Evolutionary conservation across 2,113 vertebrate genomes (phyloP).

Genomic region (Uria lomvia): DNA sequence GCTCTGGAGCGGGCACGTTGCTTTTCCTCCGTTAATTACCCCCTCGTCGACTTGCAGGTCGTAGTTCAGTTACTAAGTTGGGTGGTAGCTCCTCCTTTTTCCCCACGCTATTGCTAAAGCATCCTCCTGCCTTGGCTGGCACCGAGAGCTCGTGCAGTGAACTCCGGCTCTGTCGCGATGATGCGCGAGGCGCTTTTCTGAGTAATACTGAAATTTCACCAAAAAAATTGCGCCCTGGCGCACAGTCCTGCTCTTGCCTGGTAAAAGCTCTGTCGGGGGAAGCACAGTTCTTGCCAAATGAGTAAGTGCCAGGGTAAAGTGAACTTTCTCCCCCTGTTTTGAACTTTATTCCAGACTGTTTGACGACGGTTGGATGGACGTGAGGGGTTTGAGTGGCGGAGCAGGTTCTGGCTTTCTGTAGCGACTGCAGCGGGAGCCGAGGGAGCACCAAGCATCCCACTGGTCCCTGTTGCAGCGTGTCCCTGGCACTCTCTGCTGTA

Average conservation of each 20-base stretch:
- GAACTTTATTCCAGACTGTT: background rate
- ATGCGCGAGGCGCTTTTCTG: background rate
- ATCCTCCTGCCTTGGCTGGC: background rate
- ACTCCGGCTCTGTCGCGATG: background rate
- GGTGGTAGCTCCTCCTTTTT: background rate
- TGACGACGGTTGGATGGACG: background rate
- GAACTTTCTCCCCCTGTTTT: background rate
- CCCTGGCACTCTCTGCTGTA: background rate
- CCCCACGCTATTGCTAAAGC: background rate
- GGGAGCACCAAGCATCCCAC: accelerated
- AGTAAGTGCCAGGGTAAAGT: background rate
- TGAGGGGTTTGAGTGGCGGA: background rate
- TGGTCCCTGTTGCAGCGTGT: accelerated
- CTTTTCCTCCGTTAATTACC: background rate
- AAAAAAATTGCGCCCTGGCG: background rate
- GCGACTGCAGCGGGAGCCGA: background rate
- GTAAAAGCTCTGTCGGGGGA: background rate
- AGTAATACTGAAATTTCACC: background rate
- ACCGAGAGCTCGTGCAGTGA: accelerated
- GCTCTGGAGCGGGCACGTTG: background rate
- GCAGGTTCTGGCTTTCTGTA: background rate
- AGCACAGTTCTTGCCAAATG: background rate
- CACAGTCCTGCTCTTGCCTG: background rate
- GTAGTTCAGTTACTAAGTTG: background rate
- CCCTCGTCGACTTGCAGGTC: background rate